phyloP scores from a whole-genome alignment of 2,797 vertebrate genomes.

The Falco naumanni region DNA sequence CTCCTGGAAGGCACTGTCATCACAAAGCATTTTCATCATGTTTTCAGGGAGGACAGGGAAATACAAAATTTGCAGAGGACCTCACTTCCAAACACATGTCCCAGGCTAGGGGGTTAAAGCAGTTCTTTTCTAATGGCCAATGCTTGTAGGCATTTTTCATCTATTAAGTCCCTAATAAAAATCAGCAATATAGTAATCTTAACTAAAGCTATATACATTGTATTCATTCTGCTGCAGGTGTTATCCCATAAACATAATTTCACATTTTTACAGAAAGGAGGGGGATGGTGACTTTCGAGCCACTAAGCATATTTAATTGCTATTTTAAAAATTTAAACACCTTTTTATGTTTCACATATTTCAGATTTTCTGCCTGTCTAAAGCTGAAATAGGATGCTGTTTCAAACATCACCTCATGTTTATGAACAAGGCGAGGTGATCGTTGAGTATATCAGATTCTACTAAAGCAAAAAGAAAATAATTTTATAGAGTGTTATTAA shows the following conservation, averaged over 20 bases:
- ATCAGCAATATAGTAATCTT: background rate
- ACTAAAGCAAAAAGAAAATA: slow-evolving; percentile 67
- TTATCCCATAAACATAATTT: background rate
- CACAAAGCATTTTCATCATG: background rate
- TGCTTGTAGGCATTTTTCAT: background rate
- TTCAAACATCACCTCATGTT: slow-evolving; percentile 2
- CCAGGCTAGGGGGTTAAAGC: background rate
- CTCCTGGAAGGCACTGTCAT: background rate
- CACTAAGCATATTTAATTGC: background rate
- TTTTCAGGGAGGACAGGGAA: background rate
- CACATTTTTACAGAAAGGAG: background rate
- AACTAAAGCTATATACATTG: background rate
- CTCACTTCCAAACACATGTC: background rate
- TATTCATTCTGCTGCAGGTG: background rate
- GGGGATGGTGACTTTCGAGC: background rate
- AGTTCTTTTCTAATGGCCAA: background rate
- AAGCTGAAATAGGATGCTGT: background rate
- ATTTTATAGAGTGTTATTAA: slow-evolving; percentile 78
- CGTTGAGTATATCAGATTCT: slow-evolving; percentile 31
- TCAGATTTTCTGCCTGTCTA: background rate
- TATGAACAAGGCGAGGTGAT: slow-evolving; percentile 47
- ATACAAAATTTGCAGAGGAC: background rate
- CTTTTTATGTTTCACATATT: background rate
- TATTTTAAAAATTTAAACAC: background rate
- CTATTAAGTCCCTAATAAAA: background rate